phyloP scores from a whole-genome alignment of 2,797 vertebrate genomes.

The Coilia nasus region DNA sequence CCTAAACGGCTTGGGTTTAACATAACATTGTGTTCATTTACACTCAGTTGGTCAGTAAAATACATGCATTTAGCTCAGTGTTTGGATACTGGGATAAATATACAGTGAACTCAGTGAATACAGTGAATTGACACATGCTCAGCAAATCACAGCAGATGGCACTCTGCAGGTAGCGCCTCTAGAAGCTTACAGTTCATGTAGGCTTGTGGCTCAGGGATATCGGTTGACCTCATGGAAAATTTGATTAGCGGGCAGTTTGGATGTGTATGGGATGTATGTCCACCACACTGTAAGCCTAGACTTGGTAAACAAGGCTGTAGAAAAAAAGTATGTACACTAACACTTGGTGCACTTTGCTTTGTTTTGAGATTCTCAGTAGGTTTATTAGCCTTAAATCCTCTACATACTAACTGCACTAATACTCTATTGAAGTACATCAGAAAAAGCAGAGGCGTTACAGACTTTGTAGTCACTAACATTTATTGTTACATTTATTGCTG shows the following conservation, averaged over 20 bases:
- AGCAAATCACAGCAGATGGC: neutral
- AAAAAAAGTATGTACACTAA: too few species aligned
- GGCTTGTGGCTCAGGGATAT: neutral
- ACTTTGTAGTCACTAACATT: too few species aligned
- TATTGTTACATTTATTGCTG: too few species aligned
- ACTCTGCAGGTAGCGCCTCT: neutral
- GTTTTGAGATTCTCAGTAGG: neutral
- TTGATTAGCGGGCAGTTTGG: neutral
- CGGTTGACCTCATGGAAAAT: neutral
- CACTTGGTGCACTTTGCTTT: too few species aligned
- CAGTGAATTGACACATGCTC: neutral
- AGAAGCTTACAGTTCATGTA: conserved; percentile 5
- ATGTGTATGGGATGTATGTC: neutral
- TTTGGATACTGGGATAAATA: neutral
- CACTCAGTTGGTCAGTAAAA: neutral
- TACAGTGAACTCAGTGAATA: neutral
- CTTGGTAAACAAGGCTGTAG: too few species aligned
- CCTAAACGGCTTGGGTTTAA: neutral
- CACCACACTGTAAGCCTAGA: neutral
- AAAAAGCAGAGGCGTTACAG: too few species aligned
- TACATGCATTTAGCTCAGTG: neutral
- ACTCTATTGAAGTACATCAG: too few species aligned
- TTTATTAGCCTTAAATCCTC: neutral
- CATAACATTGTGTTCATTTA: neutral
- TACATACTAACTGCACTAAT: too few species aligned